Evolutionary conservation across 2,888 invertebrate genomes (phyloP).

Genomic region (Leptopilina myrica): DNA sequence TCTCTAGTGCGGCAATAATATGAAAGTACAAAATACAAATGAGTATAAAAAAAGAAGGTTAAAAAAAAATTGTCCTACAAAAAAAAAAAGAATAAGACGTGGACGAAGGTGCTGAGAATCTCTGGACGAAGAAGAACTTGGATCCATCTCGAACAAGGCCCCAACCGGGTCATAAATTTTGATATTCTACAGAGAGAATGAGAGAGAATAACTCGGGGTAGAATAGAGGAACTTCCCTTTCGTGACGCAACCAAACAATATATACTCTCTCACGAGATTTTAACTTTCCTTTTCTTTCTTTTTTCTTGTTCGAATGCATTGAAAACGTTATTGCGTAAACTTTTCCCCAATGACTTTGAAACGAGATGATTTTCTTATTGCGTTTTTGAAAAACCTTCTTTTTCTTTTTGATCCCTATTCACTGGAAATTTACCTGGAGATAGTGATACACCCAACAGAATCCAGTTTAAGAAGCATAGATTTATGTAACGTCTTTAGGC

Average conservation of each 20-base stretch:
- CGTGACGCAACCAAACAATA: slow-evolving; percentile 72
- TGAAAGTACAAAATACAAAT: slow-evolving; percentile 38
- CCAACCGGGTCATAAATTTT: slow-evolving; percentile 72
- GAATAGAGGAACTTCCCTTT: slow-evolving; percentile 57
- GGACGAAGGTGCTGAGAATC: slow-evolving; percentile 53
- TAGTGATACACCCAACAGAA: slow-evolving; percentile 30
- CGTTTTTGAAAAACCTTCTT: neutral
- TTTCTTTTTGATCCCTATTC: neutral
- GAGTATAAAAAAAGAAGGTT: neutral
- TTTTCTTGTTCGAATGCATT: slow-evolving; percentile 7
- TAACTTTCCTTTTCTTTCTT: slow-evolving; percentile 62
- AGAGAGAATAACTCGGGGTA: slow-evolving; percentile 3
- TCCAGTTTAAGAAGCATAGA: slow-evolving; percentile 42
- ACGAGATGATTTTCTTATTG: slow-evolving; percentile 41
- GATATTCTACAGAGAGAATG: slow-evolving; percentile 70
- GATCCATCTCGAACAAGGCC: slow-evolving; percentile 60
- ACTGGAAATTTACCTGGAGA: slow-evolving; percentile 27
- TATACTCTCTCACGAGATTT: slow-evolving; percentile 63
- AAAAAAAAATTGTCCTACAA: slow-evolving; percentile 2
- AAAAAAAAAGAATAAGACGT: slow-evolving; percentile 5
- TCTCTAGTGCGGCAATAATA: slow-evolving; percentile 36
- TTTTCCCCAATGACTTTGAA: slow-evolving; percentile 63
- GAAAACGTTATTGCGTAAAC: slow-evolving; percentile 68
- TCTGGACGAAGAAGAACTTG: slow-evolving; percentile 13
- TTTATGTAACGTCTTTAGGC: slow-evolving; percentile 46